Evolutionary conservation across 1,140 invertebrate species (phyloP), one percentile per base, ranked within the genome.

Genomic region (Rhynchophorus ferrugineus): DNA sequence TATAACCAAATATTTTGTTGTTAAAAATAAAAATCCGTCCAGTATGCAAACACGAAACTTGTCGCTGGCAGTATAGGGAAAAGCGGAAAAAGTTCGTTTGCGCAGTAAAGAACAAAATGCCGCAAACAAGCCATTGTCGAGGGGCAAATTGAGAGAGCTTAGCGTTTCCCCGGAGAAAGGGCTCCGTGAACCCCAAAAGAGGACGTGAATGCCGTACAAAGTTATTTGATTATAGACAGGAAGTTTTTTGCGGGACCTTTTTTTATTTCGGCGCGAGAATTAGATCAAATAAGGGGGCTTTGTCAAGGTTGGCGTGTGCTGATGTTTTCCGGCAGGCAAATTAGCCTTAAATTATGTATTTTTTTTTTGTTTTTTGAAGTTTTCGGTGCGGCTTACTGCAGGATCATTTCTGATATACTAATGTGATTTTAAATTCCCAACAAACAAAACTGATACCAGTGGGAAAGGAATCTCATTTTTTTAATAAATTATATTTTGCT

Each of bases 61-160:
- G 17, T 48, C 29, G 21, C 19, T 48, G 37, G 41, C 45, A 46
- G 37, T 50, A 33, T 35, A 53, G 24, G 24, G 11, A 11, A 5
- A 5, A 11, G 42, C 45, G 44, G 24, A 54, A 54, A 48, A 54
- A 54, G 21, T 47, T 52, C 49, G 34, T 52, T 39, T 38, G 13
- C 44, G 45, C 37, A 13, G 24, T 54, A 55, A 49, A 55, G 53
- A 49, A 49, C 44, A 41, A 49, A 55, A 37, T 33, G 53, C 45
- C 46, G 47, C 53, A 55, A 55, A 55, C 53, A 45, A 55, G 44
- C 46, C 46, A 55, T 55, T 55, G 53, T 55, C 53, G 43, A 29
- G 39, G 46, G 53, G 53, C 53, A 55, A 55, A 55, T 55, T 55
- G 53, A 45, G 53, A 39, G 39, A 49, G 53, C 46, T 55, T 55